Percentiles rank a stretch among this genome's conserved stretches.
These are phyloP conservation scores for Colletes gigas DNA, from an alignment of 1,140 invertebrate species.

Conservation along the genomic window DNA sequence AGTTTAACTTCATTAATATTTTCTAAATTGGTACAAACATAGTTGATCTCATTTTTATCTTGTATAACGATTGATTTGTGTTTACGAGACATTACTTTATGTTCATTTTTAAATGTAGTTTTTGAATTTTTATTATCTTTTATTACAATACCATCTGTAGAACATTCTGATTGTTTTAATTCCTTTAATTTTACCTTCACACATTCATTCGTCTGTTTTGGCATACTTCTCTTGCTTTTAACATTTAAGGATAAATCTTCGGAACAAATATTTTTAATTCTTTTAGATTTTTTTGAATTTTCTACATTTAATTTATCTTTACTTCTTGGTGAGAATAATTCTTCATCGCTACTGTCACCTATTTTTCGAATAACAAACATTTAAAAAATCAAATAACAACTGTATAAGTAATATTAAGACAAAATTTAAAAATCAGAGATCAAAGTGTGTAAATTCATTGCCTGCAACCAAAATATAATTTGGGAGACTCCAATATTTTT, in stretches of 20 bases:
- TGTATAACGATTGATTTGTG: not conserved
- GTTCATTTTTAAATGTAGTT: not conserved
- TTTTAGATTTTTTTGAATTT: conserved; percentile 24
- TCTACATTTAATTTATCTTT: conserved; percentile 31
- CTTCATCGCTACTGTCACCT: conserved; percentile 51
- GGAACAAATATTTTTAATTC: not conserved
- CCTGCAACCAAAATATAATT: conserved; percentile 72
- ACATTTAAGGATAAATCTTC: not conserved
- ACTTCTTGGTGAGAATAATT: conserved; percentile 55
- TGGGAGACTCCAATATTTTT: conserved; percentile 72
- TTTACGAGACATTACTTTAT: not conserved
- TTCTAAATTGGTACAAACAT: not conserved
- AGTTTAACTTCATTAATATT: not conserved
- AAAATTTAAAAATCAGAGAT: conserved; percentile 73
- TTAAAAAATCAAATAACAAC: conserved; percentile 5
- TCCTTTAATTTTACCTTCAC: conserved; percentile 5
- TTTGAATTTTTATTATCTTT: not conserved
- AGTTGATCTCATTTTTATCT: not conserved
- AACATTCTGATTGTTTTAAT: conserved; percentile 10
- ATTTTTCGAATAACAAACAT: conserved; percentile 35
- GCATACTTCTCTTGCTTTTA: not conserved
- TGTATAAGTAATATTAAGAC: conserved; percentile 9
- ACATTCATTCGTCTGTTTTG: not conserved
- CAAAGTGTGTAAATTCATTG: conserved; percentile 79
- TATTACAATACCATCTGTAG: conserved; percentile 4